Conservation (phyloP, 2,797 vertebrate genomes). For the Champsocephalus esox region DNA sequence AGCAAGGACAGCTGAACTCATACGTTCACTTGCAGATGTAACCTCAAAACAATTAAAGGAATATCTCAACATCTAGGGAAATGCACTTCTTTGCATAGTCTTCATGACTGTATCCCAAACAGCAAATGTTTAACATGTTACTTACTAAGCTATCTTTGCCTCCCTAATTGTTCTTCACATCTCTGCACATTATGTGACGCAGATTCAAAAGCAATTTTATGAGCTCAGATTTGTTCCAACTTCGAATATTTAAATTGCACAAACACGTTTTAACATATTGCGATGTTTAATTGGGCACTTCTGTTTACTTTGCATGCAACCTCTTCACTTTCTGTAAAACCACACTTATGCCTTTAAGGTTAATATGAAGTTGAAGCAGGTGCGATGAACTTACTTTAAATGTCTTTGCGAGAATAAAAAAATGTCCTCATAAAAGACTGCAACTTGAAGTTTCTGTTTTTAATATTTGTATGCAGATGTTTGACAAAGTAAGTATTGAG, state of each 20-base stretch:
- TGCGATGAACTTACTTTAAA: background rate
- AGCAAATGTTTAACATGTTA: background rate
- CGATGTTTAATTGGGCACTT: background rate
- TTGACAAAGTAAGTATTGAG: background rate
- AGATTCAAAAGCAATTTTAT: background rate
- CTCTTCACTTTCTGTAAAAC: background rate
- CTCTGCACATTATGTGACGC: background rate
- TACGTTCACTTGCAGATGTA: background rate
- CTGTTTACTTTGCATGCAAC: background rate
- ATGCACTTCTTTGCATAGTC: background rate
- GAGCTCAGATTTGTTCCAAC: background rate
- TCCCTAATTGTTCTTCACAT: background rate
- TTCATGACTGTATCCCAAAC: background rate
- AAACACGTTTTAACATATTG: background rate
- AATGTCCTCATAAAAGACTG: background rate
- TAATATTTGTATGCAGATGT: background rate
- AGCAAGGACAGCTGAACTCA: constrained; percentile 1
- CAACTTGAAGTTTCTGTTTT: background rate
- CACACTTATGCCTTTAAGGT: background rate
- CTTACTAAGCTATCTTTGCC: background rate
- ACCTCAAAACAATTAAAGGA: constrained; percentile 4
- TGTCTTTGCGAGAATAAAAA: background rate
- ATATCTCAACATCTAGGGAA: background rate
- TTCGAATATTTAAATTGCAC: background rate
- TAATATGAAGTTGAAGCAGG: background rate